Percentiles rank a stretch among this genome's conserved stretches.
These are phyloP conservation scores for Rhineura floridana DNA, from an alignment of 2,113 vertebrate species.

Conservation along the genomic window DNA sequence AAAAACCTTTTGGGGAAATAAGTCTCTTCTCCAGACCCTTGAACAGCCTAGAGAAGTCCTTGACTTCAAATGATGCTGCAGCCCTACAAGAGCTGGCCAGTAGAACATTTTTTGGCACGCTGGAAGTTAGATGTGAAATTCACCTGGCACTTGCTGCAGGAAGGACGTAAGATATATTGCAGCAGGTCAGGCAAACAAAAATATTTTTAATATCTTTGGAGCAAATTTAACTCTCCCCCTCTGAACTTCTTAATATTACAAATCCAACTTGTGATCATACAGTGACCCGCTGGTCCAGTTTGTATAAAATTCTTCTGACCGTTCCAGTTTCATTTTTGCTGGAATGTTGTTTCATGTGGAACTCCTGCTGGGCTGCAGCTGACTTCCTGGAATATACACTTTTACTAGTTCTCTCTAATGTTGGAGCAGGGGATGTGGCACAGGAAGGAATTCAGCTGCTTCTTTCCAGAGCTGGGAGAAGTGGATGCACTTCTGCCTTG, in stretches of 20 bases:
- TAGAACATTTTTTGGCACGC: no score
- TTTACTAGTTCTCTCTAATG: neutral
- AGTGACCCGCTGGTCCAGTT: neutral
- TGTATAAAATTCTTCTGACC: neutral
- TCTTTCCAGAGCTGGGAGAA: neutral
- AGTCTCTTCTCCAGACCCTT: neutral
- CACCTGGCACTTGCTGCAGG: neutral
- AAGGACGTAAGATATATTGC: neutral
- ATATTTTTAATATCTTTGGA: neutral
- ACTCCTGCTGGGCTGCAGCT: neutral
- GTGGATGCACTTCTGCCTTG: neutral
- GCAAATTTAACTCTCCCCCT: neutral
- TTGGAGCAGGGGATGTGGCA: neutral
- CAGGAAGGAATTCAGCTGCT: accelerated
- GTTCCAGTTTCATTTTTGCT: neutral
- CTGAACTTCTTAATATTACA: neutral
- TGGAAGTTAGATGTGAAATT: neutral
- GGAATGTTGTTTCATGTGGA: neutral
- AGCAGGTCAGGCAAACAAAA: neutral
- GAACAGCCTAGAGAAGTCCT: neutral
- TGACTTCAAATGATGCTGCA: neutral
- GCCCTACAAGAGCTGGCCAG: neutral
- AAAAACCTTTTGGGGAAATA: no score
- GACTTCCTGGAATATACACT: neutral
- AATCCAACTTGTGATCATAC: constrained; percentile 8